Evolutionary conservation across 2,797 vertebrate species (phyloP), one percentile per base, ranked within the genome.

Genomic region (Anas flavirostris): DNA sequence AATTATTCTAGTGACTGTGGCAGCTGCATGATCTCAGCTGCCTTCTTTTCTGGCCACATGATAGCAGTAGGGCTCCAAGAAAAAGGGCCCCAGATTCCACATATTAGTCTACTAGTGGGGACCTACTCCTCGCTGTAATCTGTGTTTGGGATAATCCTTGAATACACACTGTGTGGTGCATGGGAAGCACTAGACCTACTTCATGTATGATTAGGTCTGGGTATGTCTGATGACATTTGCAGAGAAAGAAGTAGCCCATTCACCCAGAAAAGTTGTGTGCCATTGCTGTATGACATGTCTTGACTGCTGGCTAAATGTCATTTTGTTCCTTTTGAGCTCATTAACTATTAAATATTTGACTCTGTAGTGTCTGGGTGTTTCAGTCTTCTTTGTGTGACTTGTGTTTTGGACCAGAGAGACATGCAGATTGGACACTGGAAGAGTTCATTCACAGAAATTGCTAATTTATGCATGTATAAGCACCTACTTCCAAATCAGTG

Each of bases 61-160:
- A 96, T 96, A 96, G 94, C 93, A 79, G 91, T 94, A 96, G 86
- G 95, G 63, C 78, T 96, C 95, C 91, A 96, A 95, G 90, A 90
- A 94, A 96, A 94, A 3, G 7, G 91, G 67, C 86, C 70, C 94
- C 70, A 80, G 90, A 59, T 81, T 91, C 39, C 66, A 53, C n/a
- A 35, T 64, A 39, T 82, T 84, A 82, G 79, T 64, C 44, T 56
- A 55, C 29, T 33, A 70, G 31, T 15, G 26, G 50, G n/a, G 25
- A 70, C 46, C 22, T 28, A 67, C 44, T 66, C 77, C 67, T 86
- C 74, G 23, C 26, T 43, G 33, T 26, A 21, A 21, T 11, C 17
- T 83, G 62, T 35, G 35, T 41, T 70, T 82, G 59, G 83, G 39
- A 74, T 74, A 80, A 14, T 26, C 35, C 39, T 89, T 90, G 75